These are phyloP conservation scores for Kryptolebias ocellatus DNA, from an alignment of 2,797 vertebrate genomes.

Conservation along the genomic window DNA sequence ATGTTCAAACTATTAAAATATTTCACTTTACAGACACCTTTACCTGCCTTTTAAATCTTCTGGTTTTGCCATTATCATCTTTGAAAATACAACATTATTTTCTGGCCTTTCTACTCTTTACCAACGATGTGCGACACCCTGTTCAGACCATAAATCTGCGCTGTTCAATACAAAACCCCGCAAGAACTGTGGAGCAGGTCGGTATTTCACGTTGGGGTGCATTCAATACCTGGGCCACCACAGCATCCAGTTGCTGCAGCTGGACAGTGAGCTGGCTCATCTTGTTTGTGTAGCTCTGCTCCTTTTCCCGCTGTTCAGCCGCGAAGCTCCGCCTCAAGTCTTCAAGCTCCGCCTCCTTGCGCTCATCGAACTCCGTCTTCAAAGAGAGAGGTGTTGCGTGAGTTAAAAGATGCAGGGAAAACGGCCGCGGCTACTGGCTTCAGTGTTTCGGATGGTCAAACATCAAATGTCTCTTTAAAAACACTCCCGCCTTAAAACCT, in stretches of 20 bases:
- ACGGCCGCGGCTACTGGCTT: constrained; percentile 25
- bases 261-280: constrained; percentile 80
- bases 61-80: neutral
- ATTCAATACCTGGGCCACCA: constrained; percentile 82
- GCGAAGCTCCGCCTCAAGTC: constrained; percentile 73
- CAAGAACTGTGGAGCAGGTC: neutral
- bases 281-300: constrained; percentile 74
- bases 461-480: constrained; percentile 32
- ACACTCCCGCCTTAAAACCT: constrained; percentile 50
- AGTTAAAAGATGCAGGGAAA: constrained; percentile 9
- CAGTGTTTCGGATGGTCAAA: constrained; percentile 52
- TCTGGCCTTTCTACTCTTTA: too few species aligned
- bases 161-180: neutral
- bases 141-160: neutral
- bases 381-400: constrained; percentile 23
- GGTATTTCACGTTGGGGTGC: neutral
- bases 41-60: neutral
- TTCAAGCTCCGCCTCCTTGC: constrained; percentile 74
- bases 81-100: too few species aligned
- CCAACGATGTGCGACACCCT: neutral
- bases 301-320: constrained; percentile 75
- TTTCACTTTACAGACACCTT: neutral
- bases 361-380: constrained; percentile 84
- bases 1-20: too few species aligned
- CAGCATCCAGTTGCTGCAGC: constrained; percentile 82